A percentile compares a stretch with the other conserved stretches of the same genome.
Conservation (phyloP, 2,888 invertebrate species). For the Drosophila anomalata region DNA sequence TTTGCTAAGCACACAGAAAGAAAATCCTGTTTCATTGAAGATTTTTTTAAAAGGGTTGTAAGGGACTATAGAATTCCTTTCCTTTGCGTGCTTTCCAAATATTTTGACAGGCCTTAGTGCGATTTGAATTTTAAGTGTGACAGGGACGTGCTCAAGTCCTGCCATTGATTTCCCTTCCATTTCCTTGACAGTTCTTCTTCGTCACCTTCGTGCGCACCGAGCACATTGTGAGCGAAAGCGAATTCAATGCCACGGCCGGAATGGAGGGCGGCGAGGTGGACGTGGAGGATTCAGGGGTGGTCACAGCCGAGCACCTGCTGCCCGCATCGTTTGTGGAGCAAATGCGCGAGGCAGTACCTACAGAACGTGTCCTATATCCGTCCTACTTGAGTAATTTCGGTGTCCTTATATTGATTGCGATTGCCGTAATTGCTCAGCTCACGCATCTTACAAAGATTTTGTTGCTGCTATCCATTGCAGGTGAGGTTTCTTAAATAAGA, state of each 20-base stretch:
- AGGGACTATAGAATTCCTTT: not conserved
- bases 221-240: slow-evolving; percentile 74
- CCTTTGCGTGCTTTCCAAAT: slow-evolving; percentile 1
- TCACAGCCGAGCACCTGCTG: slow-evolving; percentile 67
- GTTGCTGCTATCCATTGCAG: slow-evolving; percentile 87
- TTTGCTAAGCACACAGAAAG: too few species aligned
- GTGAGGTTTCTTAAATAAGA: slow-evolving; percentile 52
- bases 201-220: slow-evolving; percentile 73
- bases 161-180: slow-evolving; percentile 11
- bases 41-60: too few species aligned
- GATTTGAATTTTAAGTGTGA: slow-evolving; percentile 12
- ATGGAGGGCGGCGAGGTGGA: slow-evolving; percentile 48
- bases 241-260: slow-evolving; percentile 69
- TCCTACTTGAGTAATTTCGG: slow-evolving; percentile 90
- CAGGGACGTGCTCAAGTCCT: slow-evolving; percentile 16
- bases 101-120: slow-evolving; percentile 17
- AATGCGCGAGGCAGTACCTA: slow-evolving; percentile 68
- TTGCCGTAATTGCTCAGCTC: slow-evolving; percentile 89
- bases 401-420: slow-evolving; percentile 88
- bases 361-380: slow-evolving; percentile 85
- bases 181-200: slow-evolving; percentile 61
- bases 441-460: slow-evolving; percentile 89
- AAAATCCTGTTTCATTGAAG: too few species aligned
- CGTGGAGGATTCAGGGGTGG: slow-evolving; percentile 43
- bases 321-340: slow-evolving; percentile 66